Percentiles rank a stretch among this genome's conserved stretches.
Evolutionary conservation across 2,888 invertebrate species (phyloP).

Genomic region (Nemurella pictetii): DNA sequence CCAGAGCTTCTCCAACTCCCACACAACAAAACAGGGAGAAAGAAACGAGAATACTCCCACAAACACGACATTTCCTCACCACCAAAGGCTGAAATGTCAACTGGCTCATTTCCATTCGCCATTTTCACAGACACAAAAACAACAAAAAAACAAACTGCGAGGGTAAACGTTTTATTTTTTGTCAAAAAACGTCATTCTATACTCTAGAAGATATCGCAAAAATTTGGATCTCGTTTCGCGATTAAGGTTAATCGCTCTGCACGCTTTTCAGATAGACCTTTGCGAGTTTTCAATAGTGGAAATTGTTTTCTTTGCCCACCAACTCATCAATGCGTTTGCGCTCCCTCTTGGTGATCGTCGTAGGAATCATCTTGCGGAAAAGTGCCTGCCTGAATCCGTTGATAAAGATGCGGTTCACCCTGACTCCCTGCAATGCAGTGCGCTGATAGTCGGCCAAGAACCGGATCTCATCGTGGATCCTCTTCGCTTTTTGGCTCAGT

Average conservation of each 20-base stretch:
- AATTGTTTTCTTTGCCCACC: not conserved
- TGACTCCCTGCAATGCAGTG: conserved; percentile 26
- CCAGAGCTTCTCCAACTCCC: conserved; percentile 32
- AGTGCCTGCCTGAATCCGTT: not conserved
- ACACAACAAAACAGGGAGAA: not conserved
- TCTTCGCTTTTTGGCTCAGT: not conserved
- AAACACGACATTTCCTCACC: not conserved
- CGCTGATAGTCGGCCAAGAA: conserved; percentile 23
- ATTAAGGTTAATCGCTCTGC: too few relatives aligned
- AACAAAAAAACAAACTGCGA: not conserved
- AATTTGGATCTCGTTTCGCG: not conserved
- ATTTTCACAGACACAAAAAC: not conserved
- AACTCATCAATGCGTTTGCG: not conserved
- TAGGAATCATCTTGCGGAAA: not conserved
- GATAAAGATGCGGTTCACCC: conserved; percentile 26
- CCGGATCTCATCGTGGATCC: conserved; percentile 6
- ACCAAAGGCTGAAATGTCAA: not conserved
- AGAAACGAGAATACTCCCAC: too few relatives aligned
- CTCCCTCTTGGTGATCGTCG: not conserved
- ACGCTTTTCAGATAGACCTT: not conserved
- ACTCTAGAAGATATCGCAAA: not conserved
- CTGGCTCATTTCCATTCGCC: not conserved
- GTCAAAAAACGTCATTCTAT: too few relatives aligned
- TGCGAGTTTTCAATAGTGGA: not conserved
- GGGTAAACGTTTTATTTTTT: too few relatives aligned